A percentile compares a stretch with the other conserved stretches of the same genome.
These are phyloP conservation scores for Lethenteron reissneri DNA, from an alignment of 2,113 vertebrate species.

Conservation along the genomic window DNA sequence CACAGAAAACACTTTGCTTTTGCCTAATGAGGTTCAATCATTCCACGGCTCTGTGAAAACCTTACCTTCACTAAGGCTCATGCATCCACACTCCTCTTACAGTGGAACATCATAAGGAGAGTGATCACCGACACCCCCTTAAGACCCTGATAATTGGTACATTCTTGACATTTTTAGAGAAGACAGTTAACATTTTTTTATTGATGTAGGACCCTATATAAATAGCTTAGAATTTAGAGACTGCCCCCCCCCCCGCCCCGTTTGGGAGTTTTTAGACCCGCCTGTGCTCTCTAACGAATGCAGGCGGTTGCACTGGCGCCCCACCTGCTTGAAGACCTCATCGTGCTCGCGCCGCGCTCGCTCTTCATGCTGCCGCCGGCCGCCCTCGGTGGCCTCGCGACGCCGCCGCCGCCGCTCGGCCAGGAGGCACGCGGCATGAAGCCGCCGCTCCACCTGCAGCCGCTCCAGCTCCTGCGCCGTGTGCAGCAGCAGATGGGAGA, in stretches of 20 bases:
- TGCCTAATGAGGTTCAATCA: too few species aligned
- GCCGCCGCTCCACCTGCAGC: slow-evolving; percentile 51
- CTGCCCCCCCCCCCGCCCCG: too few species aligned
- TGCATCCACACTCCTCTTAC: too few species aligned
- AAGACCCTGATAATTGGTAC: too few species aligned
- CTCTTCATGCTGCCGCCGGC: slow-evolving; percentile 50
- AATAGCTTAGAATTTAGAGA: not conserved
- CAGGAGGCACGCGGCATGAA: slow-evolving; percentile 51
- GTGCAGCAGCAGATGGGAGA: too few species aligned
- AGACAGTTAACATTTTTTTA: not conserved
- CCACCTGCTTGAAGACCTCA: slow-evolving; percentile 58
- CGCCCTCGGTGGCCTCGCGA: slow-evolving; percentile 63
- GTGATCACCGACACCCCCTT: too few species aligned
- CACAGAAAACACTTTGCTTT: too few species aligned
- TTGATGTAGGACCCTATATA: not conserved
- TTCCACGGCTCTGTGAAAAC: too few species aligned
- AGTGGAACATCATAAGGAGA: too few species aligned
- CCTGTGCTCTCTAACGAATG: not conserved
- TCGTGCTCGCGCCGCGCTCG: slow-evolving; percentile 39
- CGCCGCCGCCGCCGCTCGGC: slow-evolving; percentile 49
- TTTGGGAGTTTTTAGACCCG: slow-evolving; percentile 4
- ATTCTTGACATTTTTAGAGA: not conserved
- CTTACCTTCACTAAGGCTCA: too few species aligned
- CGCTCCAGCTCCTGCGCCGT: slow-evolving; percentile 62
- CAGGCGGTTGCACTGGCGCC: slow-evolving; percentile 5